These are phyloP conservation scores for Troilus luridus DNA, from an alignment of 2,888 invertebrate species.

Conservation along the genomic window DNA sequence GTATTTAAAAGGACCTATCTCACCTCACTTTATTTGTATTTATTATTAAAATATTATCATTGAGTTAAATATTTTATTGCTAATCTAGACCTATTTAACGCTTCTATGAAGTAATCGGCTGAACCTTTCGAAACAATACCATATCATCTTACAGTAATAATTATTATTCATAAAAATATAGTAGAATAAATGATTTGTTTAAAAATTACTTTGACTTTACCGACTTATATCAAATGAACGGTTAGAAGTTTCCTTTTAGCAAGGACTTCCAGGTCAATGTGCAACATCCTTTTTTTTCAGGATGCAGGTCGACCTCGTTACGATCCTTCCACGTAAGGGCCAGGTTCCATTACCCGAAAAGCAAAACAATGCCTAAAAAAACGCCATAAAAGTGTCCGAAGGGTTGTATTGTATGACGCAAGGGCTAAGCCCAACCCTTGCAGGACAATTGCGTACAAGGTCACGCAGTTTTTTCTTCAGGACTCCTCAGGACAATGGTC, in stretches of 20 bases:
- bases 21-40: too few relatives aligned
- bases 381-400: conserved; percentile 40
- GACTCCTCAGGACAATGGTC: not conserved
- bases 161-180: too few relatives aligned
- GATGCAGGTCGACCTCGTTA: not conserved
- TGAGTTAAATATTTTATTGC: too few relatives aligned
- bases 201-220: not conserved
- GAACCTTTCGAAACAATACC: too few relatives aligned
- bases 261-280: not conserved
- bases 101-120: too few relatives aligned
- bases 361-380: conserved; percentile 28
- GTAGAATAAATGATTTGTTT: not conserved
- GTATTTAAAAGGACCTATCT: too few relatives aligned
- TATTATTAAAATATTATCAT: too few relatives aligned
- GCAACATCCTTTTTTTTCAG: not conserved
- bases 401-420: conserved; percentile 49
- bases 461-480: conserved; percentile 34
- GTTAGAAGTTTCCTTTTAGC: not conserved
- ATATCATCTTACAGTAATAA: too few relatives aligned
- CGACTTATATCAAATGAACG: not conserved
- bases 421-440: conserved; percentile 17
- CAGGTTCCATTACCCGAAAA: not conserved
- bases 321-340: conserved; percentile 8
- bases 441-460: conserved; percentile 28
- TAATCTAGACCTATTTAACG: too few relatives aligned